Base-by-base conservation (phyloP, 2,888 invertebrate species). In the Megaustenia siamemsis region DNA sequence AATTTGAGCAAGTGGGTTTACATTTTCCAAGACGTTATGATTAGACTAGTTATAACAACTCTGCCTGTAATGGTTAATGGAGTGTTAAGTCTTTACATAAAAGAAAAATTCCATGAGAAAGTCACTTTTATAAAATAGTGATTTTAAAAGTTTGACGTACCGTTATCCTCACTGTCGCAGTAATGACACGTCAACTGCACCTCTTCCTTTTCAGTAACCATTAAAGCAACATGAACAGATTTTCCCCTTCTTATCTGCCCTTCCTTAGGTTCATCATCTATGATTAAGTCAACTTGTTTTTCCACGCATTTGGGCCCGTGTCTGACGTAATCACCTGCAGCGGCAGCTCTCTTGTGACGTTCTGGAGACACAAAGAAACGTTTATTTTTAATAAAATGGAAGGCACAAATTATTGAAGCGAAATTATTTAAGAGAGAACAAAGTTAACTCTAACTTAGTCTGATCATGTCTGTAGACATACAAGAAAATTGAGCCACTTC, bases 141-240 rank as follows among this genome's bases (percentile, higher is more conserved):
- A n/a, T n/a, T n/a, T n/a, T n/a, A n/a, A n/a, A n/a, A n/a, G n/a
- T n/a, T n/a, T n/a, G n/a, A n/a, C n/a, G n/a, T n/a, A n/a, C n/a
- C n/a, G 10, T 56, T 24, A 21, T 8, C 68, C 12, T 68, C 15
- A 18, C 38, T 15, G 24, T 76, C 45, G 35, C 84, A 84, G 71
- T 75, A 86, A 43, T 86, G 84, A 63, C 86, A 87, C 49, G 82
- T 56, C 43, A 86, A 35, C 35, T 78, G 77, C 15, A 68, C 77
- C 43, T 76, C 82, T 53, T 73, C 84, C 38, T 60, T 68, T 40
- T 84, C 80, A 40, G 69, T 79, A 53, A 81, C 84, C 49, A 77
- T 79, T 2, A 86, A 53, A 18, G 82, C 84, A n/a, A 75, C 53
- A 43, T 83, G 84, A 5, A 79, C 40, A 12, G 76, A 28, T 28